Percentiles rank a stretch among this genome's conserved stretches.
Evolutionary conservation across 2,797 vertebrate species (phyloP).

Genomic region (Brachyrhaphis roseni): DNA sequence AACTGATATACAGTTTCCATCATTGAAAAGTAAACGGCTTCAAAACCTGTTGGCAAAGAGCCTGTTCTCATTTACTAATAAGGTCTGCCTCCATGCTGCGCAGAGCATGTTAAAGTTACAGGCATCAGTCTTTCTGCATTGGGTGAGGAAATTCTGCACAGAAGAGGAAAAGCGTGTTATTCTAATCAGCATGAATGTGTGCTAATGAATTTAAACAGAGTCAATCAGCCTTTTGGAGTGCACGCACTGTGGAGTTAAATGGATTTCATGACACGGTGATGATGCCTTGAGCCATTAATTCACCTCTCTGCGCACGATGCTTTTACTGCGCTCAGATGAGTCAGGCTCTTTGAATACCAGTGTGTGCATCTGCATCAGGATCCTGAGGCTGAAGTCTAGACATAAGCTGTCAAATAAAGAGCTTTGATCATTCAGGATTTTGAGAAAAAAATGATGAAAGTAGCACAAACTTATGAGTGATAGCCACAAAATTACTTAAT

Average conservation of each 20-base stretch:
- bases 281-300: constrained; percentile 42
- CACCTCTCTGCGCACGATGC: constrained; percentile 21
- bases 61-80: constrained; percentile 48
- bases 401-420: constrained; percentile 36
- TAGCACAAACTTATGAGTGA: not conserved
- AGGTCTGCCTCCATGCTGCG: constrained; percentile 35
- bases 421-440: constrained; percentile 25
- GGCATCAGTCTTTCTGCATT: constrained; percentile 24
- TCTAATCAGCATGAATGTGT: constrained; percentile 58
- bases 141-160: constrained; percentile 12
- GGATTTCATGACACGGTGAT: constrained; percentile 47
- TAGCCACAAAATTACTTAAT: not conserved
- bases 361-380: constrained; percentile 40
- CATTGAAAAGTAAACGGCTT: constrained; percentile 28
- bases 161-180: constrained; percentile 16
- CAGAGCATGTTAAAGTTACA: constrained; percentile 31
- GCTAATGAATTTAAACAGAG: constrained; percentile 60
- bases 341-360: constrained; percentile 56
- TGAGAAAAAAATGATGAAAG: constrained; percentile 13
- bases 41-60: constrained; percentile 29
- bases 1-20: constrained; percentile 27
- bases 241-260: constrained; percentile 33
- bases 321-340: constrained; percentile 53
- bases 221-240: constrained; percentile 43
- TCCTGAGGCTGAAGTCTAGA: constrained; percentile 46